phyloP scores from a whole-genome alignment of 2,888 invertebrate genomes.

The Caenorhabditis panamensis region DNA sequence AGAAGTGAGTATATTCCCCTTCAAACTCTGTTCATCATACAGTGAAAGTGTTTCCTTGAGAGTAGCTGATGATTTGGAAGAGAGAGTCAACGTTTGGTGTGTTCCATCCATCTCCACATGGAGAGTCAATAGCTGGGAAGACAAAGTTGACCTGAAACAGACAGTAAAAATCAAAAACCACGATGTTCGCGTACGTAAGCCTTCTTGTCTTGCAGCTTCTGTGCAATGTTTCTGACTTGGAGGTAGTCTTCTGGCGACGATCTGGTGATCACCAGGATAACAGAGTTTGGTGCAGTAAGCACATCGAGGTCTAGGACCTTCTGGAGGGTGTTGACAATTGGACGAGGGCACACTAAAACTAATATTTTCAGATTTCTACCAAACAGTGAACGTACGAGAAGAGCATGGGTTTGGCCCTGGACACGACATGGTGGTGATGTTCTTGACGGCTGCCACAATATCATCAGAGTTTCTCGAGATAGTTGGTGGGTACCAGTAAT shows the following conservation, averaged over 20 bases:
- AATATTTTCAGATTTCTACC: not conserved
- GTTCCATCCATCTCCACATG: slow-evolving; percentile 73
- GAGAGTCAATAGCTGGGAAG: slow-evolving; percentile 69
- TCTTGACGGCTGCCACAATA: slow-evolving; percentile 68
- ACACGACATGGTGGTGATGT: slow-evolving; percentile 61
- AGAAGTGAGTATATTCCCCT: too few species aligned
- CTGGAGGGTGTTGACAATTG: slow-evolving; percentile 66
- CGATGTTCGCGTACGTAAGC: slow-evolving; percentile 36
- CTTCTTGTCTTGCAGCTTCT: slow-evolving; percentile 49
- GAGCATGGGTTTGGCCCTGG: slow-evolving; percentile 63
- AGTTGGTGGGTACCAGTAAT: slow-evolving; percentile 64
- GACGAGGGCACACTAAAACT: slow-evolving; percentile 71
- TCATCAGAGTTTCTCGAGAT: slow-evolving; percentile 63
- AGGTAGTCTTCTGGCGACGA: slow-evolving; percentile 74
- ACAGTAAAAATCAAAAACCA: not conserved
- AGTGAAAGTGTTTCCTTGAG: slow-evolving; percentile 72
- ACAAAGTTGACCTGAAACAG: slow-evolving; percentile 69
- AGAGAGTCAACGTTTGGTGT: slow-evolving; percentile 61
- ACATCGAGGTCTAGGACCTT: slow-evolving; percentile 56
- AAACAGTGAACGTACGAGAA: slow-evolving; percentile 41
- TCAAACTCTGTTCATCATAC: too few species aligned
- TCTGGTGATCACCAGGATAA: slow-evolving; percentile 72
- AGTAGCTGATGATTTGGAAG: slow-evolving; percentile 64
- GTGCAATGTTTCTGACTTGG: slow-evolving; percentile 52
- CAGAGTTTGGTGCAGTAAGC: slow-evolving; percentile 70